Conservation (phyloP, 2,113 vertebrate genomes). For the Podilymbus podiceps region DNA sequence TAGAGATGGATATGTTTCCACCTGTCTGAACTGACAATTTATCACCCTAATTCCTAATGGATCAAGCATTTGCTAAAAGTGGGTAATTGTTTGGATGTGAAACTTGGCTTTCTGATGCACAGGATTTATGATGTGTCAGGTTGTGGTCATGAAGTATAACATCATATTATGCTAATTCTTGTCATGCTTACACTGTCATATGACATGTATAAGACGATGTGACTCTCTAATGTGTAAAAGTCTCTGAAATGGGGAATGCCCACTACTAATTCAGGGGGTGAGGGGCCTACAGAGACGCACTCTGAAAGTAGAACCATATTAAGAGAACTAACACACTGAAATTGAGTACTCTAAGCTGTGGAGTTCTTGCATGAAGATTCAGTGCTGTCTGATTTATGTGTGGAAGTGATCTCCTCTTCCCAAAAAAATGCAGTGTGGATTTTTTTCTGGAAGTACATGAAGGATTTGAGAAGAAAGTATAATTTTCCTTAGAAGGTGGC, state of each 20-base stretch:
- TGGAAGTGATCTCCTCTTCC: background rate
- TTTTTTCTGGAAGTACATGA: background rate
- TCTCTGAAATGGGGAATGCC: background rate
- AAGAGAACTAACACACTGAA: too few species aligned
- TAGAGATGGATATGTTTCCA: background rate
- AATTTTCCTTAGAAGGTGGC: background rate
- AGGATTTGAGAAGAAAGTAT: background rate
- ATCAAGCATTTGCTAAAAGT: conserved; percentile 4
- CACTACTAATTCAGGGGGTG: background rate
- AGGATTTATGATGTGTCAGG: background rate
- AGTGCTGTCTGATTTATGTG: background rate
- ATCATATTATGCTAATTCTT: background rate
- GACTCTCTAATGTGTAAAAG: background rate
- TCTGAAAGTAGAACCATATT: fast-evolving
- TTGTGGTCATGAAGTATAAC: background rate
- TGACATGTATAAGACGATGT: background rate
- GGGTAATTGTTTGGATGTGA: conserved; percentile 5
- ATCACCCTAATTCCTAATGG: background rate
- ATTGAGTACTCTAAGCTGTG: background rate
- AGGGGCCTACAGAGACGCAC: fast-evolving
- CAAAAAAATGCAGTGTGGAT: background rate
- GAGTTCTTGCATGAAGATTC: background rate
- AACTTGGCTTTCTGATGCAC: background rate
- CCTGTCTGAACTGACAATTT: background rate
- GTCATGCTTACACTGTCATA: background rate